These are phyloP conservation scores for Pristionchus maxplancki DNA, from an alignment of 2,888 invertebrate genomes.

Conservation along the genomic window DNA sequence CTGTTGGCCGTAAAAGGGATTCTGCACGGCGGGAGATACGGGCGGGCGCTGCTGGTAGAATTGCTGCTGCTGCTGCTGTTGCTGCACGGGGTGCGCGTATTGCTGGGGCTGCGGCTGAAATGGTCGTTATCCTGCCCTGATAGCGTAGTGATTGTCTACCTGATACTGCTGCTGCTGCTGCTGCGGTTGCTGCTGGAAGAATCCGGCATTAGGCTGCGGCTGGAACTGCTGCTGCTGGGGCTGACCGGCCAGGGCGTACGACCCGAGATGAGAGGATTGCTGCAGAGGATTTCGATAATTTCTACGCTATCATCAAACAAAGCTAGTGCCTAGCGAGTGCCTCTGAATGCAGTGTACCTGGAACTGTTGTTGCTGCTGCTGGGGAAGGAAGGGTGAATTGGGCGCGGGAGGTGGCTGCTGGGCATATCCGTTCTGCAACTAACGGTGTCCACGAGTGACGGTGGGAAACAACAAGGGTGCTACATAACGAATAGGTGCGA, in stretches of 20 bases:
- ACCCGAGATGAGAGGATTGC: not conserved
- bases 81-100: not conserved
- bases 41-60: conserved; percentile 29
- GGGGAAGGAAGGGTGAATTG: conserved; percentile 48
- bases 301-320: not conserved
- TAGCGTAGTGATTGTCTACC: not conserved
- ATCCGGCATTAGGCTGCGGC: not conserved
- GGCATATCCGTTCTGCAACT: not conserved
- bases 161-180: conserved; percentile 22
- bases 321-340: too few species aligned
- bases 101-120: conserved; percentile 34
- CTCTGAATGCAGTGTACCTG: too few species aligned
- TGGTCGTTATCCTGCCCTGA: not conserved
- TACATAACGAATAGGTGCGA: not conserved
- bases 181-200: conserved; percentile 12
- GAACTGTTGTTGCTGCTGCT: conserved; percentile 15
- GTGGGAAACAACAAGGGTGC: not conserved
- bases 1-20: conserved; percentile 42
- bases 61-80: not conserved
- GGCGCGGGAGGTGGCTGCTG: conserved; percentile 23
- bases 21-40: not conserved
- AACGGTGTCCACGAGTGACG: not conserved
- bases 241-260: not conserved
- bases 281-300: not conserved
- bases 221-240: not conserved